These are phyloP conservation scores for Palythoa caribaeorum DNA, from an alignment of 92 coral and sea anemone species.

Conservation along the genomic window DNA sequence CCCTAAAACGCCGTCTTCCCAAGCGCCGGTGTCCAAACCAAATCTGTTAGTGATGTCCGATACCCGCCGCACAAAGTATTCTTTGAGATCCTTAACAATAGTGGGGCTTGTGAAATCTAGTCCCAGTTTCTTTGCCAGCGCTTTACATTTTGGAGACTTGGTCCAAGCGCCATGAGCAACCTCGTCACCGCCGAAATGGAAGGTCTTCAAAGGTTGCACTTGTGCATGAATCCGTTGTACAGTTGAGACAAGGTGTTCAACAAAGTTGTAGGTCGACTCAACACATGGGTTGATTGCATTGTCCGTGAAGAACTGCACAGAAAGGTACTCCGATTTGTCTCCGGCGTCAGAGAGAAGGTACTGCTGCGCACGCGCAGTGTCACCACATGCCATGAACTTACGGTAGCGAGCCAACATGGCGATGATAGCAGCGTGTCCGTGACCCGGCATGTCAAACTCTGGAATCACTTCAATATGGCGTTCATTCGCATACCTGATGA, in stretches of 20 bases:
- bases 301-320: conserved; percentile 93
- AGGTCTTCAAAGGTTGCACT: conserved; percentile 81
- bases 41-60: conserved; percentile 80
- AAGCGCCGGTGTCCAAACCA: conserved; percentile 87
- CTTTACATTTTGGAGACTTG: conserved; percentile 91
- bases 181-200: conserved; percentile 98
- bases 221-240: conserved; percentile 79
- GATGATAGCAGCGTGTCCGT: conserved; percentile 94
- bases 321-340: conserved; percentile 89
- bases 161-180: conserved; percentile 99
- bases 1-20: conserved; percentile 97
- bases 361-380: conserved; percentile 69
- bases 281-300: conserved; percentile 98
- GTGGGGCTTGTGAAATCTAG: conserved; percentile 84
- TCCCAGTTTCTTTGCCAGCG: conserved; percentile 77
- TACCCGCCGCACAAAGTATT: conserved; percentile 88
- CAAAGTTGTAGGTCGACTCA: conserved; percentile 90
- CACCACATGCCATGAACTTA: conserved; percentile 74
- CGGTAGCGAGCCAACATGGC: conserved; percentile 89
- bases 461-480: conserved; percentile 93
- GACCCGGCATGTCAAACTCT: conserved; percentile 99
- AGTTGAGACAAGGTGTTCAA: conserved; percentile 82
- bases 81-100: conserved; percentile 90
- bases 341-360: conserved; percentile 84
- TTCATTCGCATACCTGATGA: conserved; percentile 69